Conservation (phyloP, 2,113 vertebrate species). For the Heteronetta atricapilla region DNA sequence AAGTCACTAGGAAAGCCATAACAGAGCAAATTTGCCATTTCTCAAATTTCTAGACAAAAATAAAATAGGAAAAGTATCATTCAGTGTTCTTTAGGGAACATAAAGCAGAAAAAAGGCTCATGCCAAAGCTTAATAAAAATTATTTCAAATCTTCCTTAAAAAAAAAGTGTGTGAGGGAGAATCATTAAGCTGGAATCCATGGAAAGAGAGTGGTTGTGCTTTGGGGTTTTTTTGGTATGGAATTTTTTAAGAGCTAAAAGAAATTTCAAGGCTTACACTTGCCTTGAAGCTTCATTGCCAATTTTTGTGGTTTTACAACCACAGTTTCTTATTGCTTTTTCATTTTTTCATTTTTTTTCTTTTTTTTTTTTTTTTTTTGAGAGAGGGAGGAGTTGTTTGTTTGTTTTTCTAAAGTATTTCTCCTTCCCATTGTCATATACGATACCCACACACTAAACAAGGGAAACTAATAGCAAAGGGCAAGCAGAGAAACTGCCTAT, state of each 20-base stretch:
- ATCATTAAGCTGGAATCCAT: slow-evolving; percentile 46
- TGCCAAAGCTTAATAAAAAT: not conserved
- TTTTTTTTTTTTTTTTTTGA: not conserved
- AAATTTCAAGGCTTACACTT: slow-evolving; percentile 64
- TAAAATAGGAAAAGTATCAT: not conserved
- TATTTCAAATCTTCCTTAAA: slow-evolving; percentile 14
- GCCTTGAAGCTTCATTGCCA: slow-evolving; percentile 54
- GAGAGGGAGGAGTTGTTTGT: slow-evolving; percentile 41
- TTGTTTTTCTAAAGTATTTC: slow-evolving; percentile 62
- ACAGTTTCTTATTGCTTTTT: slow-evolving; percentile 3
- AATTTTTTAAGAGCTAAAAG: slow-evolving; percentile 49
- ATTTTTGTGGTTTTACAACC: slow-evolving; percentile 66
- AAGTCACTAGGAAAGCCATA: slow-evolving; percentile 2
- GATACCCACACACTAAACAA: slow-evolving; percentile 41
- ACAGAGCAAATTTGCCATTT: not conserved
- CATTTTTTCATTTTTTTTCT: too few species aligned
- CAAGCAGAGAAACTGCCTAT: slow-evolving; percentile 1
- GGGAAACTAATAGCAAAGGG: slow-evolving; percentile 33
- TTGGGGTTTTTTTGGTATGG: slow-evolving; percentile 31
- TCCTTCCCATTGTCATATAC: slow-evolving; percentile 42
- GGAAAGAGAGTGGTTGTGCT: slow-evolving; percentile 51
- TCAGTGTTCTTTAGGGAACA: not conserved
- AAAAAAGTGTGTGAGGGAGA: not conserved
- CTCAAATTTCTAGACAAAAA: slow-evolving; percentile 42
- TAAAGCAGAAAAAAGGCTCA: not conserved